These are phyloP conservation scores for Microplitis demolitor DNA, from an alignment of 1,140 invertebrate species.

Conservation along the genomic window DNA sequence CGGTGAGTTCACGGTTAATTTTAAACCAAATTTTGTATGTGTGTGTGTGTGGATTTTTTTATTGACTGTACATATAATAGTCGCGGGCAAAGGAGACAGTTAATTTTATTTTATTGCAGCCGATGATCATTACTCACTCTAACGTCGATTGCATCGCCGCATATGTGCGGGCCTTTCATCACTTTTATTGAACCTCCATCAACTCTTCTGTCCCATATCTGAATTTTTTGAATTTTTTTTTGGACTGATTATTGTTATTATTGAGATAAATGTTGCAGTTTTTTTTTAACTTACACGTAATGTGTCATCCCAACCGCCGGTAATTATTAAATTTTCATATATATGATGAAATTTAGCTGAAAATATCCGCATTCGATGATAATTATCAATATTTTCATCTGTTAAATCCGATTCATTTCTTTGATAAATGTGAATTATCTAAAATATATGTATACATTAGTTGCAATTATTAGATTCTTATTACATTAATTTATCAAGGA, in stretches of 20 bases:
- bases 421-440: slow-evolving; percentile 35
- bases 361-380: slow-evolving; percentile 48
- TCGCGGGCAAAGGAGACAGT: not conserved
- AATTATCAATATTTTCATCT: slow-evolving; percentile 35
- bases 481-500: too few species aligned
- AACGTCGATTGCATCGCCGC: slow-evolving; percentile 50
- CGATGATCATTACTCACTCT: slow-evolving; percentile 29
- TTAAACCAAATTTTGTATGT: not conserved
- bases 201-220: slow-evolving; percentile 50
- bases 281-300: slow-evolving; percentile 40
- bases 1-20: slow-evolving; percentile 22
- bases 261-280: not conserved
- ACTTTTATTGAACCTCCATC: slow-evolving; percentile 35
- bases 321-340: slow-evolving; percentile 42
- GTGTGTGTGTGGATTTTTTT: not conserved
- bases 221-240: not conserved
- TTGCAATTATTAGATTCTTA: too few species aligned
- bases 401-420: slow-evolving; percentile 30
- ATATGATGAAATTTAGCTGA: slow-evolving; percentile 43
- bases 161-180: slow-evolving; percentile 49
- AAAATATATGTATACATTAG: not conserved
- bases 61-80: not conserved
- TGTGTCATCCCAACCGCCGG: slow-evolving; percentile 51
- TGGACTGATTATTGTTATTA: too few species aligned
- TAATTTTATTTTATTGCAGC: not conserved